These are phyloP conservation scores for Steinernema carpocapsae DNA, from an alignment of 2,888 invertebrate species.

Conservation along the genomic window DNA sequence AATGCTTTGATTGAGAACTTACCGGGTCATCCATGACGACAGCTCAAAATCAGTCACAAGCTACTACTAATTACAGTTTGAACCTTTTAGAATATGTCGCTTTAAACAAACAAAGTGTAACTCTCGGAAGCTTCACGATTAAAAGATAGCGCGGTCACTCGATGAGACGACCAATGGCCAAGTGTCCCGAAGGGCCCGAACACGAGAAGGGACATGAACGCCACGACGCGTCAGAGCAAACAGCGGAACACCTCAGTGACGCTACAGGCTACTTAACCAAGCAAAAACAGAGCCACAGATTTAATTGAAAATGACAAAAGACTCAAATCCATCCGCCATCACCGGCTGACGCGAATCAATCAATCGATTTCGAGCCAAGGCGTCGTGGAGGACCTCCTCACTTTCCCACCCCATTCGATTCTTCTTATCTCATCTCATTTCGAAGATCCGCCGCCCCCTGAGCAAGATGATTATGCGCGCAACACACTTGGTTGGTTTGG, in stretches of 20 bases:
- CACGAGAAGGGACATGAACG: neutral
- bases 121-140: no score
- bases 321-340: neutral
- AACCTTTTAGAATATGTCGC: no score
- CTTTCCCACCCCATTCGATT: neutral
- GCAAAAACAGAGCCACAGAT: no score
- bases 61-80: no score
- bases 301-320: no score
- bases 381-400: neutral
- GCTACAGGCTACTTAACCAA: no score
- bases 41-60: neutral
- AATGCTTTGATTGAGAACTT: no score
- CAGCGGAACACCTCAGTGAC: neutral
- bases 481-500: neutral
- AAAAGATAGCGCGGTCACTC: no score
- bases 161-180: neutral
- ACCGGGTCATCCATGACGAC: slow-evolving; percentile 24
- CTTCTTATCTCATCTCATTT: no score
- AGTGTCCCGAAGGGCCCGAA: neutral
- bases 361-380: neutral
- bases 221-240: neutral
- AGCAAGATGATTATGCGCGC: slow-evolving; percentile 5
- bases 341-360: slow-evolving; percentile 17
- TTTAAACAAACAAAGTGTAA: no score
- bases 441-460: no score